A percentile compares a stretch with the other conserved stretches of the same genome.
phyloP scores from a whole-genome alignment of 2,888 invertebrate genomes.

The Oxyteleia sp. region DNA sequence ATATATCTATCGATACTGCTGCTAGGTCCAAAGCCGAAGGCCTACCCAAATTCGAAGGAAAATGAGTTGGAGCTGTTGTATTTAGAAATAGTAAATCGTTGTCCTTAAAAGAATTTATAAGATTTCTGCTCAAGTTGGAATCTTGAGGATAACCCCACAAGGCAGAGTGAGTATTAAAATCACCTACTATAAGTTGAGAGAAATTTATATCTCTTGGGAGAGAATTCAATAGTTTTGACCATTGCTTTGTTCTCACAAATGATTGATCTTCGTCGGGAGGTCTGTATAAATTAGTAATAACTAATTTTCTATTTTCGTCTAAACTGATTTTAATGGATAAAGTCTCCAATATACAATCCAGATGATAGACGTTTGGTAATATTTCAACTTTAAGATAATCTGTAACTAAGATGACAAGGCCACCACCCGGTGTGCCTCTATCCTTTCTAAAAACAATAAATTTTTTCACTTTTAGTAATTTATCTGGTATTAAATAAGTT shows the following conservation, averaged over 20 bases:
- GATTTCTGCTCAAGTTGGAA: neutral
- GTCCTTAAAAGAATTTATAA: too few species aligned
- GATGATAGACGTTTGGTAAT: neutral
- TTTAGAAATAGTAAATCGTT: too few species aligned
- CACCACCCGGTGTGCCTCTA: neutral
- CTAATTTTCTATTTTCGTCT: neutral
- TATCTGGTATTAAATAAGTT: too few species aligned
- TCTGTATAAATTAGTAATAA: neutral
- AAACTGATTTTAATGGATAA: too few species aligned
- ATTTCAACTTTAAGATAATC: neutral
- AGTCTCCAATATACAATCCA: too few species aligned
- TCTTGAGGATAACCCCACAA: too few species aligned
- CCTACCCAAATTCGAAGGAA: neutral
- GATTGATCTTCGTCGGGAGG: neutral
- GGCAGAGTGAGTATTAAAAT: too few species aligned
- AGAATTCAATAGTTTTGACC: neutral
- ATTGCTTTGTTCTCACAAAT: neutral
- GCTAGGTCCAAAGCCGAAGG: conserved; percentile 8
- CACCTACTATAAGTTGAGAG: too few species aligned
- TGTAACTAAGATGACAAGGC: neutral
- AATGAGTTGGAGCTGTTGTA: too few species aligned
- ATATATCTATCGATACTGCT: neutral
- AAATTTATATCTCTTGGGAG: neutral
- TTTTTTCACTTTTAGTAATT: too few species aligned
- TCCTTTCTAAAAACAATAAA: neutral